Percentiles rank a stretch among this genome's conserved stretches.
Evolutionary conservation across 2,797 vertebrate genomes (phyloP).

Genomic region (Kryptopterus vitreolus): DNA sequence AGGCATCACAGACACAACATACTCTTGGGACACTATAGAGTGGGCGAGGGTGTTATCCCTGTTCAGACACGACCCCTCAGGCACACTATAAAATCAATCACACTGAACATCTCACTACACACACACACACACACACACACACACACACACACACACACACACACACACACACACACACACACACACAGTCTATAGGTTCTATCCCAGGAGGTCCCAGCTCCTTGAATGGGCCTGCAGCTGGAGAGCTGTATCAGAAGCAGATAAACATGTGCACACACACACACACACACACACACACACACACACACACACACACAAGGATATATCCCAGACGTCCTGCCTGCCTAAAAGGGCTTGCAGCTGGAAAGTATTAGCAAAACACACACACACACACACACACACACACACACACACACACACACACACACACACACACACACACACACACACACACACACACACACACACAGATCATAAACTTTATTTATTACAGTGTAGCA

Average conservation of each 20-base stretch:
- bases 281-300: background rate
- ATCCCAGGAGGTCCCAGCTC: background rate
- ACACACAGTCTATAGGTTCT: background rate
- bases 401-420: background rate
- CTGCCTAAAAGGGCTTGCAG: too few species aligned
- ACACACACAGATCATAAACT: background rate
- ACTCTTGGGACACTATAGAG: slow-evolving; percentile 15
- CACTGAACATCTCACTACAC: slow-evolving; percentile 15
- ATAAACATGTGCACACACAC: background rate
- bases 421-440: background rate
- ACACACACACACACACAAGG: background rate
- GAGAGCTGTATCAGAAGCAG: background rate
- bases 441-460: background rate
- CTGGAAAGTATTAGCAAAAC: too few species aligned
- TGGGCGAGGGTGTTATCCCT: background rate
- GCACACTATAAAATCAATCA: slow-evolving; percentile 38
- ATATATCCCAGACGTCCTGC: too few species aligned
- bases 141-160: slow-evolving; percentile 14
- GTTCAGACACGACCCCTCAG: slow-evolving; percentile 27
- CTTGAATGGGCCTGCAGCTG: slow-evolving; percentile 13
- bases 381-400: background rate
- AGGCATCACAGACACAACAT: slow-evolving; percentile 27
- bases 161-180: slow-evolving; percentile 2
- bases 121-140: slow-evolving; percentile 18
- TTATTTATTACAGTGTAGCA: background rate